Conservation (phyloP, 2,888 invertebrate species). For the Sussaba pulchella region DNA sequence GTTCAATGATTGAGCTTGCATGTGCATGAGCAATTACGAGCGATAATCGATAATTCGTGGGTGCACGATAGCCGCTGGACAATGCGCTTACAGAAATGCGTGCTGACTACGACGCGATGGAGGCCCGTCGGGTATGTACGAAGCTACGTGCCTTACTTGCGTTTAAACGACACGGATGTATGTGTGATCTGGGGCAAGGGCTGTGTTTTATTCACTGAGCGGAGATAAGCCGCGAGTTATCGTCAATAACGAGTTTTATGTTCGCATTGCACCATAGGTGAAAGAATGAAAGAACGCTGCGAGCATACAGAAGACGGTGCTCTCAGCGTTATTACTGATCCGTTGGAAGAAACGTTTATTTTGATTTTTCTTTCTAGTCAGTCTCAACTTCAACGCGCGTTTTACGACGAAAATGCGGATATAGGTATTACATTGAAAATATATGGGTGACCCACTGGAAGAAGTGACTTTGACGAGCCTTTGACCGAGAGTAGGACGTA, state of each 20-base stretch:
- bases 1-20: constrained; percentile 23
- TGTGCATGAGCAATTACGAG: constrained; percentile 30
- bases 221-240: constrained; percentile 1
- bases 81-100: not conserved
- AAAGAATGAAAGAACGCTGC: not conserved
- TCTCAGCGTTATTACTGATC: not conserved
- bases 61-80: not conserved
- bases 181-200: not conserved
- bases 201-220: not conserved
- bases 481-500: no score
- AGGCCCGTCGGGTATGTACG: not conserved
- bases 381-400: not conserved
- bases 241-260: constrained; percentile 1
- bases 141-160: not conserved
- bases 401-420: not conserved
- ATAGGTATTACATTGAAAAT: not conserved
- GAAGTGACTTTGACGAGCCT: not conserved
- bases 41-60: constrained; percentile 46
- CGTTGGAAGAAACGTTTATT: not conserved
- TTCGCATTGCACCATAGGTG: not conserved
- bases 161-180: not conserved
- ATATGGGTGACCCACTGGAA: not conserved
- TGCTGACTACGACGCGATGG: not conserved
- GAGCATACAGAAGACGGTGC: not conserved
- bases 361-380: not conserved